Evolutionary conservation across 2,797 vertebrate species (phyloP), one percentile per base, ranked within the genome.

Genomic region (Hippocampus kuda): DNA sequence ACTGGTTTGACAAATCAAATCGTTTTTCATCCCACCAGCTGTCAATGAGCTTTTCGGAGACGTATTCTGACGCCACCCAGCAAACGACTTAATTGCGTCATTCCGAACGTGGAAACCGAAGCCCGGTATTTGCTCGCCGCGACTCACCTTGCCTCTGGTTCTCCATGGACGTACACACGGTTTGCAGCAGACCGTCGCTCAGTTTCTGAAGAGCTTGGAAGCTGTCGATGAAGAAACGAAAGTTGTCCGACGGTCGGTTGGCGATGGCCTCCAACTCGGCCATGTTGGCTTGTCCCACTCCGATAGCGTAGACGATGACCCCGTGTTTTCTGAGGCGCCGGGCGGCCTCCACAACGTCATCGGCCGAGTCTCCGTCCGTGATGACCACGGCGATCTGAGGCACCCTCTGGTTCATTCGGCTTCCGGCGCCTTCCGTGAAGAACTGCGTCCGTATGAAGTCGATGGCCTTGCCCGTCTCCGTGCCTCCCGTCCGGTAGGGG

Each of bases 301-400:
- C 91, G 12, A 93, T 88, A 65, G 86, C 89, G 1, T 90, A 94
- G 51, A 94, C 74, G 2, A 91, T 84, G 54, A 92, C 86, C 0
- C 91, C 92, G 0, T 82, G 76, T 44, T 76, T 30, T 70, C 88
- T 88, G 62, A 95, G 81, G 1, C 65, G 48, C 44, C 61, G 73
- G 0, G 91, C 92, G 0, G 88, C 84, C 1, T 2, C 46, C 0
- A 54, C 30, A 12, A 92, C 88, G 0, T 90, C 77, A 59, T 94
- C 93, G 0, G 13, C 16, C 0, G 93, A 93, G 2, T 86, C 88
- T 1, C 92, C 91, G 1, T 92, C 89, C 0, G 92, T 93, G 78
- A 95, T 80, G 56, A 94, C 74, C 66, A 94, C 84, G 1, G 87
- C 83, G 41, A 94, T 84, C 82, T 94, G 92, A n/a, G 91, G 91